A percentile compares a stretch with the other conserved stretches of the same genome.
Conservation (phyloP, 2,888 invertebrate species). For the Marronus borbonicus region DNA sequence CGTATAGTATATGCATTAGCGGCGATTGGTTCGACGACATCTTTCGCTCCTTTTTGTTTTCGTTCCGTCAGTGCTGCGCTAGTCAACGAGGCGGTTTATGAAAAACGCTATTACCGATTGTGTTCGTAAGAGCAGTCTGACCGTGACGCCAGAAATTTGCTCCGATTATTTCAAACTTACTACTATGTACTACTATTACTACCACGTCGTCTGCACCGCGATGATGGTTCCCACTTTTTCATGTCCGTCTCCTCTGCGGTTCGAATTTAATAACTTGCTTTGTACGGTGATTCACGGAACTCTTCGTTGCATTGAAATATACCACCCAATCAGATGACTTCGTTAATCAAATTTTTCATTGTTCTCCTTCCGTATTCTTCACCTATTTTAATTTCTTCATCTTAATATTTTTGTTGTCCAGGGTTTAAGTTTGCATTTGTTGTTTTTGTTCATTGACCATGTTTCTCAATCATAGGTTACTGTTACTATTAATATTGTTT, state of each 20-base stretch:
- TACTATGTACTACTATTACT: constrained; percentile 1
- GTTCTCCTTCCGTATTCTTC: no score
- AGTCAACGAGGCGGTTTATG: constrained; percentile 58
- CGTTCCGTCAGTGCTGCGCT: constrained; percentile 50
- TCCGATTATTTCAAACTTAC: constrained; percentile 27
- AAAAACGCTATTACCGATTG: constrained; percentile 60
- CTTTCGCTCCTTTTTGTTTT: background rate
- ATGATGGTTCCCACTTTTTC: constrained; percentile 3
- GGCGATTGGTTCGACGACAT: background rate
- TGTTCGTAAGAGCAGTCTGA: constrained; percentile 56
- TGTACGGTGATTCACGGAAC: background rate
- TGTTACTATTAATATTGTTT: no score
- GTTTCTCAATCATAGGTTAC: no score
- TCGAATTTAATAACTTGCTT: constrained; percentile 12
- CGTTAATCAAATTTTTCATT: no score
- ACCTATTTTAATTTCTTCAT: no score
- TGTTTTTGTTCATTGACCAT: no score
- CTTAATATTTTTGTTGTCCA: no score
- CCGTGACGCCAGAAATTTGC: constrained; percentile 58
- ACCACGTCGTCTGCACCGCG: background rate
- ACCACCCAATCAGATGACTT: no score
- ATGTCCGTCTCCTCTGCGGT: constrained; percentile 8
- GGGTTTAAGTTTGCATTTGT: no score
- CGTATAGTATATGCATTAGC: background rate
- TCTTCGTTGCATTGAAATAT: no score